Conservation (phyloP, 2,113 vertebrate species). For the Prionailurus bengalensis region DNA sequence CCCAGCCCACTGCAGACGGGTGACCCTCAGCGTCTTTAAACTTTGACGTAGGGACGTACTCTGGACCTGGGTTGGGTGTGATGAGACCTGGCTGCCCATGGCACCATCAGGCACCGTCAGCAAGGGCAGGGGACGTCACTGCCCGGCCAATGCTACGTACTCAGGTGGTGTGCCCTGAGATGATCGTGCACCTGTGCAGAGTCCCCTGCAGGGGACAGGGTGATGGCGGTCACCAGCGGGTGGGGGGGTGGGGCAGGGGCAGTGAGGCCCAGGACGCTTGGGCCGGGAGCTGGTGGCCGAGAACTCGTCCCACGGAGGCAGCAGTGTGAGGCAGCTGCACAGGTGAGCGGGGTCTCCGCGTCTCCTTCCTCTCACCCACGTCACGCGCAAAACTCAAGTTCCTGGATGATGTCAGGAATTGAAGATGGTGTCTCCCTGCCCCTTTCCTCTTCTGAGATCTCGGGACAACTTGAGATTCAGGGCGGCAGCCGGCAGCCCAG, state of each 20-base stretch:
- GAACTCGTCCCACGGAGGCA: accelerated
- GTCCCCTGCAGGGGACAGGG: accelerated
- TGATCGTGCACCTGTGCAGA: accelerated
- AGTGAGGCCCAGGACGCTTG: accelerated
- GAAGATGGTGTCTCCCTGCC: neutral
- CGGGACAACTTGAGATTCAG: neutral
- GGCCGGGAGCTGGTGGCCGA: neutral
- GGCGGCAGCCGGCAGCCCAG: neutral
- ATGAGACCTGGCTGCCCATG: accelerated
- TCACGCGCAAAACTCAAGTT: neutral
- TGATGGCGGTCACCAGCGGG: accelerated
- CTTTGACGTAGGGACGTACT: accelerated
- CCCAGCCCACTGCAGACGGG: neutral
- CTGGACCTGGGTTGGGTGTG: accelerated
- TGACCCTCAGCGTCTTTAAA: accelerated
- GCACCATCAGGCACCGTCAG: accelerated
- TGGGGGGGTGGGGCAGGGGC: too few relatives aligned
- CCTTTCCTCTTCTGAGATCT: too few relatives aligned
- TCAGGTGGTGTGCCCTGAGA: too few relatives aligned
- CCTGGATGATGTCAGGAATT: neutral
- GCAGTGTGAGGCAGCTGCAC: accelerated
- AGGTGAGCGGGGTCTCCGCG: accelerated
- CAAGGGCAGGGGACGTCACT: accelerated
- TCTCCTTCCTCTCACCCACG: neutral
- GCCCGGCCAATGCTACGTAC: accelerated